Base-by-base conservation (phyloP, 1,140 invertebrate species). In the Philaenus spumarius region DNA sequence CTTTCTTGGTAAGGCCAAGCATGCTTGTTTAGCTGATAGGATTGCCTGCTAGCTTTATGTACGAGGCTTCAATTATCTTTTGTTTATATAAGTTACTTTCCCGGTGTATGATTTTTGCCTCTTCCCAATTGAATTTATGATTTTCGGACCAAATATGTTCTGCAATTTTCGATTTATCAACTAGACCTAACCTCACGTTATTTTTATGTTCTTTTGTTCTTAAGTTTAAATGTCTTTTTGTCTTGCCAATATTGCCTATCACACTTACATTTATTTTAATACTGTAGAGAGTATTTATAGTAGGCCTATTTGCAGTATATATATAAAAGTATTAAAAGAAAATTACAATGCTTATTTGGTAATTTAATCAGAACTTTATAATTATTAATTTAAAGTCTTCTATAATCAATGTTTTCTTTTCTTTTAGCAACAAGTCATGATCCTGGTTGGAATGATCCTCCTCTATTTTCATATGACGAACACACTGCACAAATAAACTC, bases 391-490 rank as follows among this genome's bases (percentile, higher is more conserved):
- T 47, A 9, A 47, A 9, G 42, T 47, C 14, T 47, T 7, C 26
- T 7, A 23, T 12, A 23, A 23, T 47, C 17, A 11, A 23, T 4
- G 4, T 26, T 26, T 2, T 40, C 23, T 51, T 51, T 54, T 37
- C 39, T 35, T 23, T 26, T 19, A 17, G 35, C n/a, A 2, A 14
- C 26, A 2, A 54, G 14, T 5, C 51, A 39, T 54, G 72, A 77
- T 60, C 65, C 75, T 4, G 77, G 76, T 11, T 78, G 77, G 77
- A 78, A 78, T 51, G 77, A 78, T 68, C 76, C 77, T 17, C 77
- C 77, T 50, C 71, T 72, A 54, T 75, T 75, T 70, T 56, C 63
- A 14, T 68, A 65, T 45, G 62, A 64, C 35, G 69, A 68, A n/a
- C 67, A 66, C 17, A 58, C 64, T 15, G 35, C 55, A 15, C 46